Evolutionary conservation across 1,140 invertebrate species (phyloP), one percentile per base, ranked within the genome.

Genomic region (Aporrectodea caliginosa): DNA sequence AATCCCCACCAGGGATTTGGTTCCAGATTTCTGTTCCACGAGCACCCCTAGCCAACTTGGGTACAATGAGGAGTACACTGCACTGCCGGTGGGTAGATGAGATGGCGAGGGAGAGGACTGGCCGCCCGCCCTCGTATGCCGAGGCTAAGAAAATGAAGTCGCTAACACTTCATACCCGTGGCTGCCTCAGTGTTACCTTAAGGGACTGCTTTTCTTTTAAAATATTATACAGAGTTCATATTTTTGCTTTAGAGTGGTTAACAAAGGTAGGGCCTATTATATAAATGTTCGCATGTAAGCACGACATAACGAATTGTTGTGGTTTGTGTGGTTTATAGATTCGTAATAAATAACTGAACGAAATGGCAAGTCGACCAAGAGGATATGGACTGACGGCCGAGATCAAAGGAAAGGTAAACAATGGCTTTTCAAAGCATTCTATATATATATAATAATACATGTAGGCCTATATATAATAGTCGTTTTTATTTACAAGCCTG

Each of bases 301-400:
- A 12, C 43, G 6, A 58, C 22, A 22, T 58, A 6, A 58, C 22
- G 6, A 12, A 12, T 6, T 22, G 43, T 58, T 58, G 6, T 58
- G 22, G 43, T 12, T 6, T 58, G 22, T 12, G 6, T 58, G 43
- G 6, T 58, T 58, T 58, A 12, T 6, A 6, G 22, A 58, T 12
- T 58, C 43, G 43, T 6, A 58, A 58, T 58, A 58, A 22, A 58
- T 6, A 58, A 58, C 6, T 58, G 6, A 58, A 58, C 43, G 22
- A 58, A 69, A 85, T 85, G 84, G 84, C 84, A 32, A 81, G 82
- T 68, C 82, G 84, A 79, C 84, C 84, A 16, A 76, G 74, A 34
- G 82, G 82, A 16, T 85, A 83, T 77, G 84, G 84, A 79, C 76
- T 85, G 69, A 83, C 83, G 14, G 82, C 82, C 0, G 84, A 85